phyloP scores from a whole-genome alignment of 2,797 vertebrate genomes.

The Myripristis murdjan region DNA sequence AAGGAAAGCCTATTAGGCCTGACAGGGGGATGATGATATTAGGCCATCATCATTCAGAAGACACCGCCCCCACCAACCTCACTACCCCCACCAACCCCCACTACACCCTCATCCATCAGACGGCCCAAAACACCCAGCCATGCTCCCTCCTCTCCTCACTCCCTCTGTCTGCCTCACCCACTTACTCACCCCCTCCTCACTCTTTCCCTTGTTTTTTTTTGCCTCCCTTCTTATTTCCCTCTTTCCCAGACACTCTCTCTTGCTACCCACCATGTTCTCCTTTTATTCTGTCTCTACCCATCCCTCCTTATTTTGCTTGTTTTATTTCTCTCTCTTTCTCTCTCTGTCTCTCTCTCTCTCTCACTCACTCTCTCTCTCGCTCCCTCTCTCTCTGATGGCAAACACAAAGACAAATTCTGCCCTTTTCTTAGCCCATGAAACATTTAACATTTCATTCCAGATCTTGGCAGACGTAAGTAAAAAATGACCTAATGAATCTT shows the following conservation, averaged over 20 bases:
- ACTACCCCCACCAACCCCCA: conserved; percentile 88
- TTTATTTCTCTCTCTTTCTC: conserved; percentile 67
- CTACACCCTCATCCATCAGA: conserved; percentile 98
- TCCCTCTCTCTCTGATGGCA: conserved; percentile 87
- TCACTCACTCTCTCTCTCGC: conserved; percentile 24
- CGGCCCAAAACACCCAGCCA: conserved; percentile 90
- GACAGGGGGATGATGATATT: conserved; percentile 99
- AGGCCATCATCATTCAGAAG: conserved; percentile 99
- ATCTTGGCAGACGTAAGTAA: conserved; percentile 98
- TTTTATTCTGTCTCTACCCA: conserved; percentile 46
- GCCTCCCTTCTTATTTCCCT: conserved; percentile 38
- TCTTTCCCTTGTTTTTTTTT: conserved; percentile 39
- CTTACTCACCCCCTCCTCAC: conserved; percentile 42
- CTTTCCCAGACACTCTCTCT: conserved; percentile 20
- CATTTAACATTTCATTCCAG: conserved; percentile 99
- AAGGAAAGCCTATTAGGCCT: conserved; percentile 99
- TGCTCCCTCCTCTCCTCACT: conserved; percentile 71
- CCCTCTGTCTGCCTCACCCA: conserved; percentile 53
- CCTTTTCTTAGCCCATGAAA: conserved; percentile 99
- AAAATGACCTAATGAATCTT: conserved; percentile 99
- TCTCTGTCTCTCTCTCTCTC: conserved; percentile 51
- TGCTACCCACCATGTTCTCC: conserved; percentile 36
- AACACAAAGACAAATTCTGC: conserved; percentile 99
- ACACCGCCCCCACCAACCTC: conserved; percentile 90
- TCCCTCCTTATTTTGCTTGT: conserved; percentile 66